Evolutionary conservation across 2,888 invertebrate genomes (phyloP), one percentile per base, ranked within the genome.

Genomic region (Barypeithes pellucidus): DNA sequence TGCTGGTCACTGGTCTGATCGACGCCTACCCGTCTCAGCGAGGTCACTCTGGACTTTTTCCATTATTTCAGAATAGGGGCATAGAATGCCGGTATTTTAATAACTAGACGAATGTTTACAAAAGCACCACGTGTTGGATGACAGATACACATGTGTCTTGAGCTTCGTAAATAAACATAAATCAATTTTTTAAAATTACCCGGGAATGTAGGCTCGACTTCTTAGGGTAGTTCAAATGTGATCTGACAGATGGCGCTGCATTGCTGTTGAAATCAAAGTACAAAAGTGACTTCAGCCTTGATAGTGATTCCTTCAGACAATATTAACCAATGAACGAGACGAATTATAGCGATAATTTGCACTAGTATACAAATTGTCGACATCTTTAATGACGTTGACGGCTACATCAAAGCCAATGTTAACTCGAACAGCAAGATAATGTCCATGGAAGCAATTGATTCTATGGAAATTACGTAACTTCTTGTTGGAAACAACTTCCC

Each of bases 1-100:
- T 85, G 85, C 85, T 83, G 80, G 82, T 81, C 81, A 83, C 83
- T 83, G 29, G 59, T 36, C 14, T 59, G 59, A 39, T 36, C 59
- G 73, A 71, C 71, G 61, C 68, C 60, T 52, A 63, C 43, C 18
- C 16, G 33, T 7, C 16, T 57, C 54, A 16, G 16, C 11, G 33
- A 57, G 54, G 33, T 57, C 54, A 33, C 54, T 22, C 54, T 36
- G 11, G 2, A 9, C 2, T 33, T 18, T 16, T 14, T n/a, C 39
- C 4, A 12, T 39, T 39, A 39, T 43, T 43, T 12, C 4, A 0
- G 33, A 57, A n/a, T 2, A 57, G 3, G n/a, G 33, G 14, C 8
- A 16, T 33, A 12, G n/a, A 29, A 45, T 24, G 12, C 24, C 61
- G 61, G 61, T 11, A n/a, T 45, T 43, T 45, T 43, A 41, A 20